phyloP scores from a whole-genome alignment of 2,113 vertebrate genomes.

The Amblyopsis rosae region DNA sequence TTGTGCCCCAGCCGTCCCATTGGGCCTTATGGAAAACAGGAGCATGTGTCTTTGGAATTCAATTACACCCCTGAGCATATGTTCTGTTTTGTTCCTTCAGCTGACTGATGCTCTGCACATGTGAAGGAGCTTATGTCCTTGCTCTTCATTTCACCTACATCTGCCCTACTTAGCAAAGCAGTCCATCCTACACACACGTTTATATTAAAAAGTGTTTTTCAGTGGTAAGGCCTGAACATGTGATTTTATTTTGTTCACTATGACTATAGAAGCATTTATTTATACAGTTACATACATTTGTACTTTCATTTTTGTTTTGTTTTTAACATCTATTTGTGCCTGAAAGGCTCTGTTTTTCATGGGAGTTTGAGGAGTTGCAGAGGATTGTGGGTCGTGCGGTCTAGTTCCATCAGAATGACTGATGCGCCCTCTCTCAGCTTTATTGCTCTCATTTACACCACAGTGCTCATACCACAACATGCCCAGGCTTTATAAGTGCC shows the following conservation, averaged over 20 bases:
- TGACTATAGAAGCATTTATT: too few relatives aligned
- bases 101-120: conserved; percentile 45
- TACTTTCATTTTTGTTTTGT: background rate
- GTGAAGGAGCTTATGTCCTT: conserved; percentile 53
- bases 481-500: conserved; percentile 24
- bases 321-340: conserved; percentile 7
- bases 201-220: too few relatives aligned
- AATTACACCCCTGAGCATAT: conserved; percentile 48
- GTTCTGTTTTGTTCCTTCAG: conserved; percentile 56
- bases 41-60: conserved; percentile 58
- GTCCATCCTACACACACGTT: background rate
- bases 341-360: background rate
- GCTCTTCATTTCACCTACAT: conserved; percentile 43
- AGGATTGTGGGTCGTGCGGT: conserved; percentile 59
- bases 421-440: conserved; percentile 53
- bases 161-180: conserved; percentile 29
- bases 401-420: conserved; percentile 69
- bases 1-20: conserved; percentile 16
- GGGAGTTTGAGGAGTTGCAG: conserved; percentile 29
- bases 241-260: too few relatives aligned
- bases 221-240: too few relatives aligned
- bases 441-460: conserved; percentile 66
- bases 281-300: background rate
- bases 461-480: conserved; percentile 37
- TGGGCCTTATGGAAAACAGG: conserved; percentile 49